Conservation (phyloP, 2,113 vertebrate species). For the Aspidoscelis tigris region DNA sequence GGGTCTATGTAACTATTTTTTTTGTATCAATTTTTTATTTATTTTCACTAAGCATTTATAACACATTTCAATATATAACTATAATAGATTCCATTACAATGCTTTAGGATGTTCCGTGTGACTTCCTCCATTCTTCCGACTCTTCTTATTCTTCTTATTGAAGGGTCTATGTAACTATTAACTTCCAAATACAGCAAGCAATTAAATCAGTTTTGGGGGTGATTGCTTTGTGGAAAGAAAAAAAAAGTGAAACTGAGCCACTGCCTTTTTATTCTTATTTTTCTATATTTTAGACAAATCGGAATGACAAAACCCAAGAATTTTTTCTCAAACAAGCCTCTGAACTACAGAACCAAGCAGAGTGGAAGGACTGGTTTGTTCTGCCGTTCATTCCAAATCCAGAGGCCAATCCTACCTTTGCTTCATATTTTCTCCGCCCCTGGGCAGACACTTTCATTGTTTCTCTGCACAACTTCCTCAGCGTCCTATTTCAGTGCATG, state of each 20-base stretch:
- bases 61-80: too few species aligned
- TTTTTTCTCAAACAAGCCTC: slow-evolving; percentile 92
- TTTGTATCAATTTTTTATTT: too few species aligned
- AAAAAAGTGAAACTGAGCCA: neutral
- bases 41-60: too few species aligned
- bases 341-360: slow-evolving; percentile 90
- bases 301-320: slow-evolving; percentile 91
- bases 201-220: neutral
- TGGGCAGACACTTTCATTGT: slow-evolving; percentile 97
- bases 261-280: slow-evolving; percentile 40
- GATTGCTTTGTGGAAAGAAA: neutral
- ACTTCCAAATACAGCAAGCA: neutral
- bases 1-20: neutral
- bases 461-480: slow-evolving; percentile 97
- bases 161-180: neutral
- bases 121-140: too few species aligned
- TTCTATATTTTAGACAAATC: slow-evolving; percentile 79
- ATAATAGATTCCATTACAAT: too few species aligned
- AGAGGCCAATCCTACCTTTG: slow-evolving; percentile 89
- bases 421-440: slow-evolving; percentile 93
- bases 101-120: too few species aligned
- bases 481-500: slow-evolving; percentile 96
- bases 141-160: too few species aligned
- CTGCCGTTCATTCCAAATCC: slow-evolving; percentile 89
- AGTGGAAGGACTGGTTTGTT: slow-evolving; percentile 98